A percentile compares a stretch with the other conserved stretches of the same genome.
phyloP scores from a whole-genome alignment of 2,113 vertebrate genomes.

The Delphinus delphis region DNA sequence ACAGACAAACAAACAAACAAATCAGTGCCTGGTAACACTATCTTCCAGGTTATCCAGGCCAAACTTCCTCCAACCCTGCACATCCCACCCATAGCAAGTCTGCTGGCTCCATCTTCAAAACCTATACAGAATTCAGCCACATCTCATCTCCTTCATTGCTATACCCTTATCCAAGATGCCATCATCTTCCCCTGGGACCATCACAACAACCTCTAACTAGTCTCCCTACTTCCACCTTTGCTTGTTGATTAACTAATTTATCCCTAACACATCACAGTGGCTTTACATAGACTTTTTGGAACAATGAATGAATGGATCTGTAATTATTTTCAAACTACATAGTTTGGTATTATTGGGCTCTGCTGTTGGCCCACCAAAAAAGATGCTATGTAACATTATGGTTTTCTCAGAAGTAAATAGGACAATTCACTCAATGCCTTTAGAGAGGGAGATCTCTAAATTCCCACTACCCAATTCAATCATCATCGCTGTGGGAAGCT shows the following conservation, averaged over 20 bases:
- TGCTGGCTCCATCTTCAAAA: not conserved
- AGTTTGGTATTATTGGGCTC: not conserved
- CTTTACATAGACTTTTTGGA: not conserved
- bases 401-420: not conserved
- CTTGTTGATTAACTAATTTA: not conserved
- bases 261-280: not conserved
- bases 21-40: not conserved
- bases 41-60: not conserved
- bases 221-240: too few species aligned
- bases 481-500: not conserved
- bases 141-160: not conserved
- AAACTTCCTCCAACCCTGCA: not conserved
- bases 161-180: not conserved
- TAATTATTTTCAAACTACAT: not conserved
- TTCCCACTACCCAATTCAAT: not conserved
- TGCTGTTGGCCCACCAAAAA: too few species aligned
- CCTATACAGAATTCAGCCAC: not conserved
- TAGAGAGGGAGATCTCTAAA: not conserved
- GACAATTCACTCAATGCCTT: not conserved
- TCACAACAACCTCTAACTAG: not conserved
- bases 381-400: not conserved
- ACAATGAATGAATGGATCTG: not conserved
- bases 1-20: too few species aligned
- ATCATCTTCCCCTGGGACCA: not conserved
- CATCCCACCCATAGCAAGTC: not conserved